Conservation (phyloP, 1,140 invertebrate genomes). For the Sinonovacula constricta region DNA sequence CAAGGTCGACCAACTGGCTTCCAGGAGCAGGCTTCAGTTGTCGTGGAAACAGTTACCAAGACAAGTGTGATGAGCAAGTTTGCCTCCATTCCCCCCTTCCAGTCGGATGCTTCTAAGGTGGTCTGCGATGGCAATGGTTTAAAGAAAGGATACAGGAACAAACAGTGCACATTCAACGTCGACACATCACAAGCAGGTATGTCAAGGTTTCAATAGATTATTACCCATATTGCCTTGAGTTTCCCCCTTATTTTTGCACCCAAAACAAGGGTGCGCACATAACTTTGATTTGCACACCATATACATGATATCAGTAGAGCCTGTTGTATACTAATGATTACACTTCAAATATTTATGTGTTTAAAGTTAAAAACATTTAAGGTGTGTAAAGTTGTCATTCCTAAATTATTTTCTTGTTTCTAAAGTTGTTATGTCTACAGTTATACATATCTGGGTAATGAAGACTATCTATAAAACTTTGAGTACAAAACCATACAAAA, state of each 20-base stretch:
- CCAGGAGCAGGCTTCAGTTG: constrained; percentile 81
- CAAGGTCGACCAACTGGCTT: constrained; percentile 67
- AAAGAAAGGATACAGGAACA: constrained; percentile 95
- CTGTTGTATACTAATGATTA: too few species aligned
- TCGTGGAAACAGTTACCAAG: constrained; percentile 96
- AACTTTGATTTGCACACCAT: too few species aligned
- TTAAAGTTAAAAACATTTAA: too few species aligned
- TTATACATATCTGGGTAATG: too few species aligned
- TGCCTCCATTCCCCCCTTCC: constrained; percentile 79
- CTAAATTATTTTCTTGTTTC: too few species aligned
- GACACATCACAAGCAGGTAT: constrained; percentile 92
- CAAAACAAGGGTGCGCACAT: too few species aligned
- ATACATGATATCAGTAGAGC: too few species aligned
- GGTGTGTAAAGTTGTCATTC: too few species aligned
- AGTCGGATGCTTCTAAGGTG: constrained; percentile 94
- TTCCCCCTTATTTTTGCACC: background rate
- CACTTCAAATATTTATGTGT: too few species aligned
- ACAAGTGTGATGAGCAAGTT: constrained; percentile 81
- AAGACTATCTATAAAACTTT: too few species aligned
- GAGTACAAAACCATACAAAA: too few species aligned
- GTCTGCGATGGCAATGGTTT: constrained; percentile 95
- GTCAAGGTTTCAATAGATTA: constrained; percentile 54
- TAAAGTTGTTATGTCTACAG: too few species aligned
- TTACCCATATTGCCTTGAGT: background rate
- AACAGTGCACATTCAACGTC: constrained; percentile 95